These are phyloP conservation scores for Bombylius major DNA, from an alignment of 2,888 invertebrate genomes.

Conservation along the genomic window DNA sequence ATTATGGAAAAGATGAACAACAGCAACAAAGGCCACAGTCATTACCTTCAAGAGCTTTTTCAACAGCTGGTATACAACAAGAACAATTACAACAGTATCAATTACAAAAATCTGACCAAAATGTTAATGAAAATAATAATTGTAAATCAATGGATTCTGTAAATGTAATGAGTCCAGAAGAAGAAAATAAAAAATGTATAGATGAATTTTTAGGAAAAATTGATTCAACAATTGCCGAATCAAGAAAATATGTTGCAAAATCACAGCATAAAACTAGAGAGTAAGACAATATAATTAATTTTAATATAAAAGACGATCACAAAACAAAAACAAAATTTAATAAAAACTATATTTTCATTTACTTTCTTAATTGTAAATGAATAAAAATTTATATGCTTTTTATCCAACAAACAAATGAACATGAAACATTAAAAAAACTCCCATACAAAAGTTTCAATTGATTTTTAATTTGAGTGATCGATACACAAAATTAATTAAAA, in stretches of 20 bases:
- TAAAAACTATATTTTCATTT: too few species aligned
- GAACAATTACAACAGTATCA: conserved; percentile 16
- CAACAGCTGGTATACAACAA: background rate
- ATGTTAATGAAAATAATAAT: conserved; percentile 16
- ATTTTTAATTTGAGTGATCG: too few species aligned
- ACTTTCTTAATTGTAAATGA: too few species aligned
- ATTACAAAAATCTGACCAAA: conserved; percentile 6
- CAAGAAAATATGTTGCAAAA: conserved; percentile 70
- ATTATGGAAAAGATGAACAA: conserved; percentile 40
- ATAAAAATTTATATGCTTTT: background rate
- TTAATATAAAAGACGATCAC: background rate
- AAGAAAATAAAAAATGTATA: conserved; percentile 61
- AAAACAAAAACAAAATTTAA: too few species aligned
- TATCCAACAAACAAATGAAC: background rate
- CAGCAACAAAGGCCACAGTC: conserved; percentile 33
- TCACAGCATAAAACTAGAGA: conserved; percentile 66
- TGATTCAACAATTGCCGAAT: conserved; percentile 71
- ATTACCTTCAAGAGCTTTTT: conserved; percentile 21
- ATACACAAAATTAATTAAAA: too few species aligned
- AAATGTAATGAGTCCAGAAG: conserved; percentile 46
- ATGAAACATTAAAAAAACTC: too few species aligned
- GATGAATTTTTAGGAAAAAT: conserved; percentile 72
- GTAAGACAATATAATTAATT: conserved; percentile 45
- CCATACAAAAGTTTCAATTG: too few species aligned
- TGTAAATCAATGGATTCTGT: conserved; percentile 40